Conservation (phyloP, 2,888 invertebrate species). For the Mythimna pallens region DNA sequence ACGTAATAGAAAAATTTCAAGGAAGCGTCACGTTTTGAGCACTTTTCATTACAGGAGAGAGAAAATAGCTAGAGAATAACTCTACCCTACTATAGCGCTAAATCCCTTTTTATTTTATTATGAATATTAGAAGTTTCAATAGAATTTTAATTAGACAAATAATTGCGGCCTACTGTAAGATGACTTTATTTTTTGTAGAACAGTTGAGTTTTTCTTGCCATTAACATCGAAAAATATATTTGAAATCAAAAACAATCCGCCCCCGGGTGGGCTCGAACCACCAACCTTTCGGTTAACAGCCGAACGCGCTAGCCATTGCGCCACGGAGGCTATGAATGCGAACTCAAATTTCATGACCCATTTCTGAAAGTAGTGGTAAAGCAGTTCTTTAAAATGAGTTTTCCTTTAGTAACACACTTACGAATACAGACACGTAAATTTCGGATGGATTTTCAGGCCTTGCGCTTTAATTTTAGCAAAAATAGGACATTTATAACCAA, state of each 20-base stretch:
- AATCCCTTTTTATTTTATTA: too few species aligned
- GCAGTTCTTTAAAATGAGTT: background rate
- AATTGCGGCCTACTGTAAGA: background rate
- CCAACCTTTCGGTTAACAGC: constrained; percentile 99
- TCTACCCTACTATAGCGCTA: too few species aligned
- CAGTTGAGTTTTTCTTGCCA: background rate
- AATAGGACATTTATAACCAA: too few species aligned
- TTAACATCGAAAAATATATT: background rate
- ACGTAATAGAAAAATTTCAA: too few species aligned
- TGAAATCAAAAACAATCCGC: constrained; percentile 83
- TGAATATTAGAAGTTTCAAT: background rate
- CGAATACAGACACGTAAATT: background rate
- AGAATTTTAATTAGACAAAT: background rate
- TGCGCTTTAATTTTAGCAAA: too few species aligned
- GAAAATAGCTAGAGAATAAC: too few species aligned
- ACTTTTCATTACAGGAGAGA: too few species aligned
- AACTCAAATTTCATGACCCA: background rate
- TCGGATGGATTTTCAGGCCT: background rate
- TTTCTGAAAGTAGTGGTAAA: background rate
- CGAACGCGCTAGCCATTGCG: constrained; percentile 99
- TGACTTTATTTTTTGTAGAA: background rate
- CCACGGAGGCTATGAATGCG: constrained; percentile 92
- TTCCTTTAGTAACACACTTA: background rate
- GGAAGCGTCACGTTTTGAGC: too few species aligned
- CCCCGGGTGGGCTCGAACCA: constrained; percentile 99